Evolutionary conservation across 2,888 invertebrate genomes (phyloP), one percentile per base, ranked within the genome.

Genomic region (Poecilobothrus nobilitatus): DNA sequence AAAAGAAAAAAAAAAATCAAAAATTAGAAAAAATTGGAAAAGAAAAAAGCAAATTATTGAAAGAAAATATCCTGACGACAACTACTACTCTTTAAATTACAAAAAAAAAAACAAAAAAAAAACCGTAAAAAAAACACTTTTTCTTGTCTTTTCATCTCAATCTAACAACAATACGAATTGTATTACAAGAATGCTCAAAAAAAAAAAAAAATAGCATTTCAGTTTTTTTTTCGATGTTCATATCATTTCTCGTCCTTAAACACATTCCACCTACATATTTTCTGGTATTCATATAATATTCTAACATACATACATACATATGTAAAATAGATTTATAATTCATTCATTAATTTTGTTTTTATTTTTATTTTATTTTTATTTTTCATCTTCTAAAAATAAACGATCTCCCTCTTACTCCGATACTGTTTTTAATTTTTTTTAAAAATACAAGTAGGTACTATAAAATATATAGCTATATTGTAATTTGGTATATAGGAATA

Each of bases 41-140:
- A 41, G 9, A n/a, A 41, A 3, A 41, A 41, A 41, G 2, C 41
- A 53, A 18, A 53, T 53, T n/a, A 53, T 53, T 53, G 53, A 53
- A 53, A 53, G 53, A 53, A 53, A 53, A 53, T 53, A 53, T 53
- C 18, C 53, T 53, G 53, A 53, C 53, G 53, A 53, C 53, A 53
- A 53, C 18, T 53, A 53, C 53, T 53, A 18, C 37, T 27, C 3
- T 27, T 37, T 37, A 53, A 53, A 53, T n/a, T 15, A 27, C 27
- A 27, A 27, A 27, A 27, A 27, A 27, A 27, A 27, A 27, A 27
- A 27, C 27, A 27, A 27, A 4, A 27, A 27, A 27, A 2, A 27
- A 5, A 27, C 2, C 3, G 5, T 4, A 27, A 27, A 5, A 27
- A 27, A 27, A 27, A 27, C 27, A 27, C 27, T 53, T 53, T 44